Base-by-base conservation (phyloP, 1,140 invertebrate species). In the Hypothenemus hampei region DNA sequence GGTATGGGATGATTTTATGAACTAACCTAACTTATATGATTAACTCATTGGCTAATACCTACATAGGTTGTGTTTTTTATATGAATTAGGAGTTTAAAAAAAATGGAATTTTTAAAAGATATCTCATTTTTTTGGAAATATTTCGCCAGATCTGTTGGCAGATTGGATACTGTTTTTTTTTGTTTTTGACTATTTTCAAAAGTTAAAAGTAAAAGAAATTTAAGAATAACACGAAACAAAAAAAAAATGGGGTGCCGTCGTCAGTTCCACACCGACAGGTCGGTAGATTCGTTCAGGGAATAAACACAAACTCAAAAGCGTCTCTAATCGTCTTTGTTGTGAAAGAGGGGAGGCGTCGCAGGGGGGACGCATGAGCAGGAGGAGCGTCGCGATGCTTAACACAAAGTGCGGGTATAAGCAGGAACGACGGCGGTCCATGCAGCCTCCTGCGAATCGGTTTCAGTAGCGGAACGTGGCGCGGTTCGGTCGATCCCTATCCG, bases 341-440 rank as follows among this genome's bases (percentile, higher is more conserved):
- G 58, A 37, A 46, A 37, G 43, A 48, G 48, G 51, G 61, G 62
- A 48, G 62, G 35, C 20, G 43, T 21, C 21, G 41, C 20, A 41
- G 46, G 43, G 57, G 64, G 59, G 65, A 71, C 68, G 68, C 68
- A 70, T 70, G 68, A 70, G 68, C 68, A 69, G 47, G 43, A 69
- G 45, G 44, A 58, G 62, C 68, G 65, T 62, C 69, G 65, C 62
- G 69, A 62, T 65, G 69, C 69, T 68, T 65, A 68, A 68, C 68
- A 70, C 68, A 70, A n/a, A 71, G 69, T 71, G 69, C 66, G 50
- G 66, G 65, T 66, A 69, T 70, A 40, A 40, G 22, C 46, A 45
- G 39, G 47, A 67, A 61, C 59, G 50, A 57, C 68, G 67, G 59
- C 59, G 66, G 57, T 63, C 66, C 69, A 67, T 50, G 58, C 65